phyloP scores from a whole-genome alignment of 1,140 invertebrate genomes.

The Pachypeltis micranthus region DNA sequence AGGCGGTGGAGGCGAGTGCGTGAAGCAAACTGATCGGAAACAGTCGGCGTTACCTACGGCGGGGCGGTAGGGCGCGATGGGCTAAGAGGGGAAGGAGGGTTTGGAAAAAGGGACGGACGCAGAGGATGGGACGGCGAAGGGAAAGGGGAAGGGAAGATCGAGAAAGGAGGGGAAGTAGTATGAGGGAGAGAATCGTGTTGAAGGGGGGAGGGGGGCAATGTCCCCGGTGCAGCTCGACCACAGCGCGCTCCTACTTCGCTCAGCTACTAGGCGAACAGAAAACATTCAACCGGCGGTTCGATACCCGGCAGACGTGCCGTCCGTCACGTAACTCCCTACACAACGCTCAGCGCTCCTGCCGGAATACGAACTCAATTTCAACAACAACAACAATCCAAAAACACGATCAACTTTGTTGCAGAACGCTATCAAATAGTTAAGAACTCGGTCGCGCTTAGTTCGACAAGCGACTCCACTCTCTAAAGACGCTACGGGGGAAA shows the following conservation, averaged over 20 bases:
- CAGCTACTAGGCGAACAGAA: background rate
- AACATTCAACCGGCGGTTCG: background rate
- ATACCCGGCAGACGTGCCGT: background rate
- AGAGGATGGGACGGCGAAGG: conserved; percentile 11
- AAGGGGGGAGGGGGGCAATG: conserved; percentile 4
- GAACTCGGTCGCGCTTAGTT: too few relatives aligned
- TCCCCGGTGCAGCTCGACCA: background rate
- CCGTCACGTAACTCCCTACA: background rate
- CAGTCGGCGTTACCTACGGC: background rate
- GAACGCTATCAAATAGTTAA: too few relatives aligned
- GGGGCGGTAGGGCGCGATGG: background rate
- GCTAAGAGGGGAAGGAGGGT: too few relatives aligned
- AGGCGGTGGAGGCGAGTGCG: background rate
- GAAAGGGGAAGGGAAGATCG: conserved; percentile 11
- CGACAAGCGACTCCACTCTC: too few relatives aligned
- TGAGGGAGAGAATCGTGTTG: conserved; percentile 15
- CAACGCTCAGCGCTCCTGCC: too few relatives aligned
- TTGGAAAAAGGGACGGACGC: too few relatives aligned
- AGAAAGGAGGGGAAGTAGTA: conserved; percentile 14
- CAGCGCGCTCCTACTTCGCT: conserved; percentile 15
- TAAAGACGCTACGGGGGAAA: too few relatives aligned
- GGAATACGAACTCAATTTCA: too few relatives aligned
- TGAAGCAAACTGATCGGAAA: background rate
- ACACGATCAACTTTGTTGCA: too few relatives aligned
- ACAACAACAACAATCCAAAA: too few relatives aligned